These are phyloP conservation scores for Xestia rhomboidea DNA, from an alignment of 2,888 invertebrate genomes.

Conservation along the genomic window DNA sequence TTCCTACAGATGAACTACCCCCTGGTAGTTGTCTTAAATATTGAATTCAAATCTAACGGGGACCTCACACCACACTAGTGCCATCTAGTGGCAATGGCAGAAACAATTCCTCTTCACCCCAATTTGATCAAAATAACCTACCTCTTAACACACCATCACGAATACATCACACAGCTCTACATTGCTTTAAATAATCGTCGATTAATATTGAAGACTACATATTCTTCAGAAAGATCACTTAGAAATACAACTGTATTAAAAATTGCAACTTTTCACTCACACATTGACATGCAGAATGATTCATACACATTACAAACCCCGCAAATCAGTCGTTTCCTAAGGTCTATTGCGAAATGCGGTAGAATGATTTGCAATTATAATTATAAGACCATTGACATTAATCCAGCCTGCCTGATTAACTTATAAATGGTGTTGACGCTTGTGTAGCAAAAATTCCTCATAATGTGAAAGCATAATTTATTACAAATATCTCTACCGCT, in stretches of 20 bases:
- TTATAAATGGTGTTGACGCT: background rate
- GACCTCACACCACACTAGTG: slow-evolving; percentile 17
- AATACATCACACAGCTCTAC: slow-evolving; percentile 63
- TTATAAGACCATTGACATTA: slow-evolving; percentile 2
- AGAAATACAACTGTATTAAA: slow-evolving; percentile 64
- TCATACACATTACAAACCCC: slow-evolving; percentile 40
- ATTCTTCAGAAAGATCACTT: slow-evolving; percentile 63
- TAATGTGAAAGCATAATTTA: slow-evolving; percentile 9
- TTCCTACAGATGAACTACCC: slow-evolving; percentile 8
- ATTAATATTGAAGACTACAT: slow-evolving; percentile 66
- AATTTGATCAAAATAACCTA: slow-evolving; percentile 36
- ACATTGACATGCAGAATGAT: slow-evolving; percentile 44
- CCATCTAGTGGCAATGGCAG: slow-evolving; percentile 25
- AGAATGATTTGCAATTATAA: slow-evolving; percentile 31
- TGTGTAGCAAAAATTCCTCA: slow-evolving; percentile 2
- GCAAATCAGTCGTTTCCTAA: slow-evolving; percentile 62
- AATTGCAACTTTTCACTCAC: slow-evolving; percentile 60
- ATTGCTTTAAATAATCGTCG: slow-evolving; percentile 66
- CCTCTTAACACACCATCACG: slow-evolving; percentile 51
- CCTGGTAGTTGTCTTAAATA: background rate
- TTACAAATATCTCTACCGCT: slow-evolving; percentile 48
- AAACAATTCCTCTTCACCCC: slow-evolving; percentile 44
- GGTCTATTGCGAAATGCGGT: slow-evolving; percentile 53
- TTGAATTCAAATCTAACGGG: slow-evolving; percentile 21
- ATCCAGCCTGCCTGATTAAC: background rate